Conservation (phyloP, 2,797 vertebrate species). For the Champsocephalus gunnari region DNA sequence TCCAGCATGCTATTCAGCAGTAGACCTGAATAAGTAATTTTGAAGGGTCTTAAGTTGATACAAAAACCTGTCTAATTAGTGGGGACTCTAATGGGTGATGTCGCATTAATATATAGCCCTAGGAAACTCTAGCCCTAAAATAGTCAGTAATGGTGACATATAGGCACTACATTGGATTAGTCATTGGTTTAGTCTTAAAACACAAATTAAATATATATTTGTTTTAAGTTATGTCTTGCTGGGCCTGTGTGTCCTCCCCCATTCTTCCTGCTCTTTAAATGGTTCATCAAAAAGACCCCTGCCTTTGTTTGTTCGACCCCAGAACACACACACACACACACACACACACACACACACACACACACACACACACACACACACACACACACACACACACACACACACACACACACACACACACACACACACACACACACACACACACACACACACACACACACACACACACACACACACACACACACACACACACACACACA, state of each 20-base stretch:
- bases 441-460: neutral
- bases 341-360: neutral
- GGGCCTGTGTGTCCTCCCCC: slow-evolving; percentile 59
- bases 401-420: neutral
- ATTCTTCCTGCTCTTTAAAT: slow-evolving; percentile 78
- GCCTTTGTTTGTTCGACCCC: slow-evolving; percentile 71
- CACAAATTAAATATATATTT: neutral
- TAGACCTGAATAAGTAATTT: no score
- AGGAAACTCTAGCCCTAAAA: neutral
- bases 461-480: no score
- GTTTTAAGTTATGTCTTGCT: slow-evolving; percentile 14
- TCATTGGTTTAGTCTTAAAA: neutral
- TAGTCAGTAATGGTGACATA: neutral
- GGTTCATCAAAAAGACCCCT: slow-evolving; percentile 75
- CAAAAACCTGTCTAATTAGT: neutral
- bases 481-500: neutral
- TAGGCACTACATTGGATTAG: neutral
- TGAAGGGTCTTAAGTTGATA: neutral
- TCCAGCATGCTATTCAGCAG: no score
- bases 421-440: neutral
- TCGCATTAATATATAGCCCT: neutral
- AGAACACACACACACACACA: slow-evolving; percentile 47
- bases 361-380: slow-evolving; percentile 28
- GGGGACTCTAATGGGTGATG: neutral
- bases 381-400: slow-evolving; percentile 6